Conservation (phyloP, 2,113 vertebrate species). For the Columba livia region DNA sequence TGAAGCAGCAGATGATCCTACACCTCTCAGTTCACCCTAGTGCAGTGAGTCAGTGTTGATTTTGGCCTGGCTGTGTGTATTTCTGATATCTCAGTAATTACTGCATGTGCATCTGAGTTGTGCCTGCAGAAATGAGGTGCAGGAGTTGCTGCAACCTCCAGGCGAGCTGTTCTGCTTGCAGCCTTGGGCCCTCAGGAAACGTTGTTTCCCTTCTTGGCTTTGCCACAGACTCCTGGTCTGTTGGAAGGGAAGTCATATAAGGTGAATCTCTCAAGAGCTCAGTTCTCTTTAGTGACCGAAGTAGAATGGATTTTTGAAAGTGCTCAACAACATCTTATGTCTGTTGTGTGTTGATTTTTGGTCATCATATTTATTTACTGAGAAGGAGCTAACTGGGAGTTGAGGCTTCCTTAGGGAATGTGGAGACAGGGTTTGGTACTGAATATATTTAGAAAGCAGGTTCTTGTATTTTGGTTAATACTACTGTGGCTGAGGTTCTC, state of each 20-base stretch:
- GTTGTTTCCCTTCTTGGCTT: not conserved
- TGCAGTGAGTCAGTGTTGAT: not conserved
- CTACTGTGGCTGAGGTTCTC: not conserved
- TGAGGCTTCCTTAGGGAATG: not conserved
- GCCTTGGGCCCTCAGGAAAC: not conserved
- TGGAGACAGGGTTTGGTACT: not conserved
- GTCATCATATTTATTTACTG: not conserved
- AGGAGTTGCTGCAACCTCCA: not conserved
- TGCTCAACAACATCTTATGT: not conserved
- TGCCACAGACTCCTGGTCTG: not conserved
- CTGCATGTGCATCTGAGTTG: not conserved
- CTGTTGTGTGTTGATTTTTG: not conserved
- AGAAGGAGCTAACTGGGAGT: not conserved
- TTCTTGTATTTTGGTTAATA: not conserved
- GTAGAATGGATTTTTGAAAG: not conserved
- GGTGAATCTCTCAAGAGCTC: not conserved
- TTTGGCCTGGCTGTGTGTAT: not conserved
- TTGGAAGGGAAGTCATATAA: not conserved
- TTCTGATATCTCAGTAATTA: not conserved
- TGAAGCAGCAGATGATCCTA: not conserved
- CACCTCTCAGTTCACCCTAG: fast-evolving
- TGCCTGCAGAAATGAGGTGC: not conserved
- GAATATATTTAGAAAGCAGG: not conserved
- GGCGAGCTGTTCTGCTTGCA: not conserved
- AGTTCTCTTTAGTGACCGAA: not conserved